Base-by-base conservation (phyloP, 2,797 vertebrate species). In the Acomys russatus region DNA sequence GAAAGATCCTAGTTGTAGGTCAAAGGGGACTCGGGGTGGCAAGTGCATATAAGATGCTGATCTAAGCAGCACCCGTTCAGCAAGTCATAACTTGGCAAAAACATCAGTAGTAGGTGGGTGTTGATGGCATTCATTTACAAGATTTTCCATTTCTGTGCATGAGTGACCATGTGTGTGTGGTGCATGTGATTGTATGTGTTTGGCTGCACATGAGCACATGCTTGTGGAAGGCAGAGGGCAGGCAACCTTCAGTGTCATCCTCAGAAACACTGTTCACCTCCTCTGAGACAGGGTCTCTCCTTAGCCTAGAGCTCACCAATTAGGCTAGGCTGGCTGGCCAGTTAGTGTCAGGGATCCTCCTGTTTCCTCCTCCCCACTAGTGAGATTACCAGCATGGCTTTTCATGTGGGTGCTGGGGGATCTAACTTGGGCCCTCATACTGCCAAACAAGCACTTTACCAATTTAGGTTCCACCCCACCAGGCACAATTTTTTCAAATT, bases 61-160 rank as follows among this genome's bases (percentile, higher is more conserved):
- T 88, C 61, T 82, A 91, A 80, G 35, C n/a, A 91, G 91, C 6
- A 83, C 0, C 9, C 38, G 74, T 64, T 82, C 6, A 80, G 38
- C 35, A 89, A 89, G 33, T 8, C 17, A 49, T 56, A 93, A 51
- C 17, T 66, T 86, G 12, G 74, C 38, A 44, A 93, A 95, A 88
- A 89, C 11, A 44, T 82, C 74, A 73, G 28, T 33, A 97, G 17
- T 78, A 84, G n/a, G 18, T 77, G 35, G 15, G 22, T 88, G 71
- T 63, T 74, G 44, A 84, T 90, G 30, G n/a, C 30, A 71, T 87
- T 87, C 49, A 87, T 56, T 71, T 56, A 17, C 51, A 88, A 59
- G 17, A 30, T 51, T 71, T 90, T 14, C n/a, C 20, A 25, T 56
- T 90, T 84, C 28, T 51, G 18, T 68, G 18, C 28, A 33, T 7